Conservation (phyloP, 2,113 vertebrate genomes). For the Erinaceus europaeus region DNA sequence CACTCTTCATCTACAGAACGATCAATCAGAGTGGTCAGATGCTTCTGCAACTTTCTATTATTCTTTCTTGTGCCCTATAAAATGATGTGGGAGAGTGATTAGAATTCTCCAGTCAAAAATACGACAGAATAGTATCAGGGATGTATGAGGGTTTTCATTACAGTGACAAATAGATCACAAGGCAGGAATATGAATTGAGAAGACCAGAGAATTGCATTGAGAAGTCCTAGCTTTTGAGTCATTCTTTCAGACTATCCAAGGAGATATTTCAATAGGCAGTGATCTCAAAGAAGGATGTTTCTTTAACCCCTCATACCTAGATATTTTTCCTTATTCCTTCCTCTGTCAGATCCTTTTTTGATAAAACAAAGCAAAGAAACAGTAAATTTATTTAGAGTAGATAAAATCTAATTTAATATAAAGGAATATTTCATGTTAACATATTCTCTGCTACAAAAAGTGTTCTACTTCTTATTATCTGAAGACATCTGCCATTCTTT, state of each 20-base stretch:
- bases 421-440: neutral
- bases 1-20: neutral
- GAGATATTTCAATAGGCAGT: neutral
- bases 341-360: neutral
- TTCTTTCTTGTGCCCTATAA: neutral
- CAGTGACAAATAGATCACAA: neutral
- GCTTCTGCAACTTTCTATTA: neutral
- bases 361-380: too few species aligned
- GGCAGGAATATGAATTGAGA: neutral
- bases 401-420: neutral
- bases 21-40: neutral
- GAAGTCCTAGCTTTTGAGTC: neutral
- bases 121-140: neutral
- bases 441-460: neutral
- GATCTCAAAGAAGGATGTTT: neutral
- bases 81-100: neutral
- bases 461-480: neutral
- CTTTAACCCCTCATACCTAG: neutral
- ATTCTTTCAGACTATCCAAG: neutral
- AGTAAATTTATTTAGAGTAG: neutral
- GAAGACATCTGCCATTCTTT: neutral
- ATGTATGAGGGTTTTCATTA: neutral
- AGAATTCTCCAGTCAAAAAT: neutral
- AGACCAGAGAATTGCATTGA: neutral
- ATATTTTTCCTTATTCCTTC: neutral